Evolutionary conservation across 2,888 invertebrate genomes (phyloP).

Genomic region (Galerucella pusilla): DNA sequence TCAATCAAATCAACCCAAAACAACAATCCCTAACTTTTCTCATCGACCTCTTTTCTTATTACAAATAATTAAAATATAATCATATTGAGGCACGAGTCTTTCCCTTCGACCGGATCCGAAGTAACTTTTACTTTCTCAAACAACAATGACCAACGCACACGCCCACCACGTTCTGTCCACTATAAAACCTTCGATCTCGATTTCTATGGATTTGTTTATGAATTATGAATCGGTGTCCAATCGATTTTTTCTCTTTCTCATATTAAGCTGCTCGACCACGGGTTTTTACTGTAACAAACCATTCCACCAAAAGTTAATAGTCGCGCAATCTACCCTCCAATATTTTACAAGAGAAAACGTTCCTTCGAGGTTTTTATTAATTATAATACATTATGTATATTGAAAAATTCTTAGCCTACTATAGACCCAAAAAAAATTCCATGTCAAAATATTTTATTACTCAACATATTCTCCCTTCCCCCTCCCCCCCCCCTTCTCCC

Average conservation of each 20-base stretch:
- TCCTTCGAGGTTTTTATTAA: no score
- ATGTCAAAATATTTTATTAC: no score
- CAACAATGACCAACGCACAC: constrained; percentile 10
- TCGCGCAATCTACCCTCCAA: neutral
- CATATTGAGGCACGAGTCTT: neutral
- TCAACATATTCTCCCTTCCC: no score
- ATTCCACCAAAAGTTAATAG: constrained; percentile 12
- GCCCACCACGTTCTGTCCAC: constrained; percentile 12
- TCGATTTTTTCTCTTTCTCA: constrained; percentile 13
- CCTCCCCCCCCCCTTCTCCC: no score
- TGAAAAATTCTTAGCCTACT: no score
- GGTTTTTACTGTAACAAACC: neutral
- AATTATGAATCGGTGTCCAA: constrained; percentile 17
- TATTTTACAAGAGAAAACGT: neutral
- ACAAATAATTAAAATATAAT: neutral
- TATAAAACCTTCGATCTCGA: constrained; percentile 16
- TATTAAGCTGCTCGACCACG: neutral
- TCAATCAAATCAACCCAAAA: neutral
- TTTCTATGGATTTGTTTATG: constrained; percentile 16
- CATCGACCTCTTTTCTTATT: neutral
- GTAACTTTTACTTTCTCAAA: constrained; percentile 14
- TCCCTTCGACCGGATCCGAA: neutral
- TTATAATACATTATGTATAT: no score
- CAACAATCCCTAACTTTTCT: neutral
- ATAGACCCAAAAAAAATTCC: no score